Base-by-base conservation (phyloP, 2,888 invertebrate genomes). In the Ophion obscuratus region DNA sequence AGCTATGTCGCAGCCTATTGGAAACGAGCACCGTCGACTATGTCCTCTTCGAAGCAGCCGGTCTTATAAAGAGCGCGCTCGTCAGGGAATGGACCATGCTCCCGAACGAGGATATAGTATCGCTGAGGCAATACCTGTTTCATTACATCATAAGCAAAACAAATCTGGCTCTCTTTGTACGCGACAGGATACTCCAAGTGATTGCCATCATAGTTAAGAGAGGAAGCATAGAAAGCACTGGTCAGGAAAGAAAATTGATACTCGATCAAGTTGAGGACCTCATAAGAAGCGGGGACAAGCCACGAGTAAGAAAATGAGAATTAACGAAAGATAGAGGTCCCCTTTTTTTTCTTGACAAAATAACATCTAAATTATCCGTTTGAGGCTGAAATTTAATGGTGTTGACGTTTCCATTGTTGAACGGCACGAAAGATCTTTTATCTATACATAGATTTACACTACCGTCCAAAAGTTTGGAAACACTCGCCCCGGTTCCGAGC, bases 201-300 rank as follows among this genome's bases (percentile, higher is more conserved):
- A 97, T 98, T 90, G 98, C 98, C 14, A 97, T 98, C 84, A 98
- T 98, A 94, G 96, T 98, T 24, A 98, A 98, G 95, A 95, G 98
- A 91, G 96, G 96, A 24, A 97, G 97, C 91, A 95, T 98, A 61
- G 97, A 97, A 90, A 97, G 97, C 93, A 95, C 95, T 83, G 97
- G 97, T 11, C 95, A 95, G 89, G 96, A 97, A 91, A 95, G 97
- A 80, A 95, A 96, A 85, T 95, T 95, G 79, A 95, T 97, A 87
- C 94, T 97, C 61, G 95, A 95, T 79, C 97, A 98, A 94, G 96
- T 98, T 81, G 97, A 97, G 92, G 96, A 96, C 90, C 95, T 98
- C 81, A 97, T 98, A 87, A 95, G 96, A 85, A 96, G 95, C 94
- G 96, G 96, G 5, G 96, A 97, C 92, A 94, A 95, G 81, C 94